Evolutionary conservation across 2,797 vertebrate species (phyloP).

Genomic region (Onychomys arenicola): DNA sequence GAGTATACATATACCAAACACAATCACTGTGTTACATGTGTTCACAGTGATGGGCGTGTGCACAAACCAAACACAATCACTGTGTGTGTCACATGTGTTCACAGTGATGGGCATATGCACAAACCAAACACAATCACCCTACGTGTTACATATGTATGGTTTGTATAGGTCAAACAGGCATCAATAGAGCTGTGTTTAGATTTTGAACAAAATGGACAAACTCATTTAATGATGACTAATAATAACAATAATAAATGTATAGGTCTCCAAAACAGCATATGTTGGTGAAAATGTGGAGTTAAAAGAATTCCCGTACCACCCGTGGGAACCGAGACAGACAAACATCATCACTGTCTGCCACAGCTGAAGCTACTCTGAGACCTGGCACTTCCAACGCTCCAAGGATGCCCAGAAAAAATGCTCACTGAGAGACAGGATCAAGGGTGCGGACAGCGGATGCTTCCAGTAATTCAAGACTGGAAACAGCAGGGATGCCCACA

Average conservation of each 20-base stretch:
- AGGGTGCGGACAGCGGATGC: not conserved
- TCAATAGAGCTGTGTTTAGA: not conserved
- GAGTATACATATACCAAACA: not conserved
- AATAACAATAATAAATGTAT: not conserved
- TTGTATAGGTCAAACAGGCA: not conserved
- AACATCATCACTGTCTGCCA: not conserved
- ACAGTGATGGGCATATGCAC: not conserved
- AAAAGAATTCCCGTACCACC: not conserved
- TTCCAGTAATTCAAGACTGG: not conserved
- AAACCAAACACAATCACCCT: no score
- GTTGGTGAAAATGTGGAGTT: not conserved
- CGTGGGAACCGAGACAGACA: not conserved
- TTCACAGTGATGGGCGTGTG: not conserved
- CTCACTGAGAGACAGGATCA: not conserved
- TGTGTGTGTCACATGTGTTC: not conserved
- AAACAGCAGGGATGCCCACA: not conserved
- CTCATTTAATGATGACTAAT: not conserved
- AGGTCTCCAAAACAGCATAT: not conserved
- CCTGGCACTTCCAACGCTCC: not conserved
- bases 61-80: not conserved
- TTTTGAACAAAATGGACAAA: slow-evolving; percentile 37
- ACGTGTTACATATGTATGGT: not conserved
- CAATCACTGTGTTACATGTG: not conserved
- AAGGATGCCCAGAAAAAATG: not conserved
- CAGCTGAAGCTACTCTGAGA: not conserved